Evolutionary conservation across 2,888 invertebrate genomes (phyloP), one percentile per base, ranked within the genome.

Genomic region (Yponomeuta malinellus): DNA sequence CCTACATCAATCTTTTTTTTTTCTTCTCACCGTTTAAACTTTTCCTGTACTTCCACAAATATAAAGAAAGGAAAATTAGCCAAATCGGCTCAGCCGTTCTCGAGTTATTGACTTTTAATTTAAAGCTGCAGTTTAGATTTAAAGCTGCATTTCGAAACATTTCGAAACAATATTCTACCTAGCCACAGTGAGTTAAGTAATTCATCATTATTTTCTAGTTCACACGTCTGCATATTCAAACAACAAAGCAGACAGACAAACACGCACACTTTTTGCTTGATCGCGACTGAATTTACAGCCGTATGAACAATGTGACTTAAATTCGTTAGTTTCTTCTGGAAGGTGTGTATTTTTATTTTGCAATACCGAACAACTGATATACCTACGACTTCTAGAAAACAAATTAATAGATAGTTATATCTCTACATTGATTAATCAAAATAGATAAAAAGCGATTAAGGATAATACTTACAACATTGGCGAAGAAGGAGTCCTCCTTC

Each of bases 401-500:
- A 8, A 43, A 1, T 23, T 43, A 43, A 8, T 8, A 43, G 6
- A 8, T 43, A 43, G 9, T 1, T 43, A 8, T 43, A 37, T 8
- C 5, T 43, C 43, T 43, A 43, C 43, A 43, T 43, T 43, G 8
- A 5, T 43, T 0, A 43, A 43, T 43, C 43, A 9, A 5, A 43
- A 43, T 8, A 43, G 43, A 8, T 43, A 43, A 43, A 5, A 33
- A 8, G 43, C 6, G 6, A 1, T 43, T 43, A 43, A 43, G 43
- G 43, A 43, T 8, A 43, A 66, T 43, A 93, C 95, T 93, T 90
- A 95, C 95, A 77, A 96, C 94, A 81, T 97, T 96, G 2, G 96
- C 97, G 79, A 96, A 96, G 91, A 97, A 97, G 0, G 96, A 95
- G 74, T 95, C 94, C 70, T 95, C 94, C 77, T 95, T 96, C 79